phyloP scores from a whole-genome alignment of 53 echinoderm and acorn worm genomes.

The Zoroaster sp. region DNA sequence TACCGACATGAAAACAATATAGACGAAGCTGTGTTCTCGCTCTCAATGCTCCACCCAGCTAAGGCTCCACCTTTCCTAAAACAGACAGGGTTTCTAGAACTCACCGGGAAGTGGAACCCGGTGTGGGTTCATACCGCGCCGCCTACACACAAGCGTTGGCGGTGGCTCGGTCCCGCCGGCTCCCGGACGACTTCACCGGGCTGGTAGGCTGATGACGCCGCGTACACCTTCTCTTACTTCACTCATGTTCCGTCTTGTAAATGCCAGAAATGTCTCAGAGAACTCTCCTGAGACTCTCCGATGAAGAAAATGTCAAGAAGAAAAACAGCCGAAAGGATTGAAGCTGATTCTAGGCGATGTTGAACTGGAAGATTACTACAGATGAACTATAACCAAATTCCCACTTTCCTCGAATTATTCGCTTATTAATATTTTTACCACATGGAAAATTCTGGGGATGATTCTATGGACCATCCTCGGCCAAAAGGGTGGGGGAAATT shows the following conservation, averaged over 20 bases:
- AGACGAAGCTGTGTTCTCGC: background rate
- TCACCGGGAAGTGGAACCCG: background rate
- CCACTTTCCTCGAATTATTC: too few species aligned
- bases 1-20: background rate
- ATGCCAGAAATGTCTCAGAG: slow-evolving; percentile 64
- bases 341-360: slow-evolving; percentile 79
- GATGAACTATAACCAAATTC: background rate
- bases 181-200: slow-evolving; percentile 49
- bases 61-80: background rate
- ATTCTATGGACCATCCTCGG: too few species aligned
- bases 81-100: background rate
- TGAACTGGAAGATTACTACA: slow-evolving; percentile 69
- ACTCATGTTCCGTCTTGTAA: slow-evolving; percentile 44
- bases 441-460: too few species aligned
- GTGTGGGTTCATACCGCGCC: slow-evolving; percentile 56
- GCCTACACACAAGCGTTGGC: slow-evolving; percentile 72
- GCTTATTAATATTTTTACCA: too few species aligned
- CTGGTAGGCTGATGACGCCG: too few species aligned
- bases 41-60: background rate
- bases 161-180: slow-evolving; percentile 57
- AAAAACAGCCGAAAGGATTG: slow-evolving; percentile 7
- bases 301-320: too few species aligned
- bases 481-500: too few species aligned
- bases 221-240: slow-evolving; percentile 84
- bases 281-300: background rate